phyloP scores from a whole-genome alignment of 2,888 invertebrate genomes.

The Pseudococcus viburni region DNA sequence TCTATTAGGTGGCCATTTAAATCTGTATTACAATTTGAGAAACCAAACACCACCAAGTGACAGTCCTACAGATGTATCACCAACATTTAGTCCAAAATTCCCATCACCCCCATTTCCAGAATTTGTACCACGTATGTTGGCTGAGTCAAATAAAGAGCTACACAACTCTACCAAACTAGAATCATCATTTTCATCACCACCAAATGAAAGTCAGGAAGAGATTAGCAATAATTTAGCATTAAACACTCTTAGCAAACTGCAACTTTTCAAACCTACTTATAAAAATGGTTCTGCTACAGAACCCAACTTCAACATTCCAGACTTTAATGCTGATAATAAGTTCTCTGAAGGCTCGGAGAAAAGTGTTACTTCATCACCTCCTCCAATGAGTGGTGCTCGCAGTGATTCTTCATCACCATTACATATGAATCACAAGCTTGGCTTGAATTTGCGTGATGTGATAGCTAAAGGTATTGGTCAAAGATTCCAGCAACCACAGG shows the following conservation, averaged over 20 bases:
- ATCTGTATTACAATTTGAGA: constrained; percentile 74
- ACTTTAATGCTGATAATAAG: constrained; percentile 40
- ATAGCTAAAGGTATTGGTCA: constrained; percentile 94
- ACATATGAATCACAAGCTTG: constrained; percentile 72
- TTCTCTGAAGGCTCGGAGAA: constrained; percentile 61
- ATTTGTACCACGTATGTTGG: constrained; percentile 75
- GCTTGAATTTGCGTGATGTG: constrained; percentile 86
- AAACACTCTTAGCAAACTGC: constrained; percentile 90
- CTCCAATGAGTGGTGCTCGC: constrained; percentile 64
- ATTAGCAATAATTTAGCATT: constrained; percentile 71
- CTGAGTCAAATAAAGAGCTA: constrained; percentile 70
- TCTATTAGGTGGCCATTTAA: constrained; percentile 56
- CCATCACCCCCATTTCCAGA: constrained; percentile 72
- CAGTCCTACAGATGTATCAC: constrained; percentile 67
- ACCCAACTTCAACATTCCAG: constrained; percentile 69
- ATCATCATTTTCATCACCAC: constrained; percentile 68
- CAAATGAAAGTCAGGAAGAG: constrained; percentile 70
- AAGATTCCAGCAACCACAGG: constrained; percentile 71
- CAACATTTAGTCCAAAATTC: constrained; percentile 68
- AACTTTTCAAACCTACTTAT: constrained; percentile 84
- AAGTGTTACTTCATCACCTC: constrained; percentile 66
- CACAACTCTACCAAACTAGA: constrained; percentile 50
- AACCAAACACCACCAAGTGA: constrained; percentile 69
- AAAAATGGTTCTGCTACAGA: constrained; percentile 69
- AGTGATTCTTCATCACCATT: constrained; percentile 68